Evolutionary conservation across 2,888 invertebrate genomes (phyloP).

Genomic region (Sesamia inferens): DNA sequence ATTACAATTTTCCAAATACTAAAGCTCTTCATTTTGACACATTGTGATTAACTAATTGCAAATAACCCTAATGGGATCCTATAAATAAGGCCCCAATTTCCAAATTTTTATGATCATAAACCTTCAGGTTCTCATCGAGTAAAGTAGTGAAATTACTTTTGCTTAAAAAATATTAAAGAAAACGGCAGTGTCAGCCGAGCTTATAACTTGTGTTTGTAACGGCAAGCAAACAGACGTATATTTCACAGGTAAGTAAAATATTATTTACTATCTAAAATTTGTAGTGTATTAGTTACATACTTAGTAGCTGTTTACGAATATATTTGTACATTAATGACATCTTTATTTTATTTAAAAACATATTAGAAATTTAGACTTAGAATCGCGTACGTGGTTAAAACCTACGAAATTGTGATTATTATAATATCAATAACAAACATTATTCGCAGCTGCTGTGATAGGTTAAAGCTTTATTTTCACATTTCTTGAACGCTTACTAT

Average conservation of each 20-base stretch:
- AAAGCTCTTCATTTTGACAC: no score
- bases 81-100: slow-evolving; percentile 4
- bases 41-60: neutral
- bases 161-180: neutral
- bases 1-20: slow-evolving; percentile 4
- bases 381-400: neutral
- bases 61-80: neutral
- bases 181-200: neutral
- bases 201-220: no score
- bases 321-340: no score
- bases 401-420: neutral
- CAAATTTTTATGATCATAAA: slow-evolving; percentile 2
- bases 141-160: neutral
- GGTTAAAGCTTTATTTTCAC: no score
- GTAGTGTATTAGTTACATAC: neutral
- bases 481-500: no score
- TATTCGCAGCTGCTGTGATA: neutral
- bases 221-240: no score
- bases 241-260: slow-evolving; percentile 21
- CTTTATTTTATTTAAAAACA: no score
- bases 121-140: slow-evolving; percentile 7
- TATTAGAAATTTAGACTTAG: no score
- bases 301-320: no score
- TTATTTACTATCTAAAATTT: neutral
- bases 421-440: neutral